Conservation (phyloP, 2,113 vertebrate genomes). For the Myotis davidii region DNA sequence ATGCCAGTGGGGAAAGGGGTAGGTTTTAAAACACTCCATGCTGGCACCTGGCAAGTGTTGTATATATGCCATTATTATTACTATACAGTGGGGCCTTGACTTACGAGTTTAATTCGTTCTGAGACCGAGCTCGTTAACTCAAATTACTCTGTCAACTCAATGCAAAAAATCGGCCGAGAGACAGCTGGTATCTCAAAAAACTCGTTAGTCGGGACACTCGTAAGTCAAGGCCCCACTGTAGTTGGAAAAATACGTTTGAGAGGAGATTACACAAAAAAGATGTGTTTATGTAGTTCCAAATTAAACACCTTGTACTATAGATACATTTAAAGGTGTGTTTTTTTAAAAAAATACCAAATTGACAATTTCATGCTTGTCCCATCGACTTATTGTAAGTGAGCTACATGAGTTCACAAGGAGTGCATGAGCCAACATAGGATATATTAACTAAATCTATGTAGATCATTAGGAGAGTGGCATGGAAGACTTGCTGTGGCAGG, state of each 20-base stretch:
- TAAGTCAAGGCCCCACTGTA: no score
- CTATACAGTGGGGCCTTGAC: no score
- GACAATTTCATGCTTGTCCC: not conserved
- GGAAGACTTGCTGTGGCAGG: not conserved
- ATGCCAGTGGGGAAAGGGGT: no score
- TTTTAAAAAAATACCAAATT: not conserved
- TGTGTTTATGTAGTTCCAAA: not conserved
- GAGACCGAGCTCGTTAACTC: no score
- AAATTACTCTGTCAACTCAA: no score
- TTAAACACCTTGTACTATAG: not conserved
- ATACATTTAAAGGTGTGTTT: not conserved
- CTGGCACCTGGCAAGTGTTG: not conserved
- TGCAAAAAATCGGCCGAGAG: no score
- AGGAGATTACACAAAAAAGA: not conserved
- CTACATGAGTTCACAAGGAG: not conserved
- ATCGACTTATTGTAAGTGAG: not conserved
- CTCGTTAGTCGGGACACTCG: no score
- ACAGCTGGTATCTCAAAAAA: no score
- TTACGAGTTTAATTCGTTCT: no score
- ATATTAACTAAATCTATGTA: not conserved
- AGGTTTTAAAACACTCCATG: no score
- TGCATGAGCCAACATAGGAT: not conserved
- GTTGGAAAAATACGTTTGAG: not conserved
- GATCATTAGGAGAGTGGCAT: not conserved
- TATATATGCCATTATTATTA: not conserved